Percentiles rank a stretch among this genome's conserved stretches.
Conservation (phyloP, 2,888 invertebrate genomes). For the Nomada lathburiana region DNA sequence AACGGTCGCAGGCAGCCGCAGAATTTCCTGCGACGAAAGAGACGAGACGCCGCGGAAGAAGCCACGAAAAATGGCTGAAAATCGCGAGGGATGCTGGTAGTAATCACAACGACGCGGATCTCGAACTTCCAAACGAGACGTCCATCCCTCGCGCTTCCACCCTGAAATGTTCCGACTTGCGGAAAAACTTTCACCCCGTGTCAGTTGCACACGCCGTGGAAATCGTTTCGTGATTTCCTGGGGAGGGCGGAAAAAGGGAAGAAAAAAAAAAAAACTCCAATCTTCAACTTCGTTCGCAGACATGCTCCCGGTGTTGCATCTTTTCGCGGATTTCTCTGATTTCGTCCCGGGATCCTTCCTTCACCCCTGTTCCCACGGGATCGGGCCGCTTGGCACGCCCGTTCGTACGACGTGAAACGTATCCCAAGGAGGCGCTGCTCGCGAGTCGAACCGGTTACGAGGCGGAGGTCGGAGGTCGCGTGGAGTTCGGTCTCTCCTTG, state of each 20-base stretch:
- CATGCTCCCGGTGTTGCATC: background rate
- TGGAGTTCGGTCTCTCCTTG: conserved; percentile 52
- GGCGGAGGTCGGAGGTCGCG: conserved; percentile 66
- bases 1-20: background rate
- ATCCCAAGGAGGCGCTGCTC: conserved; percentile 35
- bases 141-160: conserved; percentile 19
- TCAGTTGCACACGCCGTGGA: conserved; percentile 20
- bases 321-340: conserved; percentile 22
- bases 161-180: conserved; percentile 66
- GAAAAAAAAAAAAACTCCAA: conserved; percentile 2
- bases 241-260: no score
- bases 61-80: conserved; percentile 39
- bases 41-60: background rate
- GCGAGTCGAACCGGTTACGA: conserved; percentile 69
- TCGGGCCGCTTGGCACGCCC: conserved; percentile 42
- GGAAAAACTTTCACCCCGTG: conserved; percentile 65
- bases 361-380: conserved; percentile 63
- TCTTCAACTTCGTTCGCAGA: conserved; percentile 17
- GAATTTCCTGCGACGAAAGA: conserved; percentile 42
- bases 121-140: conserved; percentile 61
- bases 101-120: conserved; percentile 60
- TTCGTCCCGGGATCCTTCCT: conserved; percentile 28
- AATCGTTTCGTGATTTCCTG: conserved; percentile 2
- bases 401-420: conserved; percentile 12
- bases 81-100: conserved; percentile 44